phyloP scores from a whole-genome alignment of 2,888 invertebrate genomes.

The Quadroppia sp. region DNA sequence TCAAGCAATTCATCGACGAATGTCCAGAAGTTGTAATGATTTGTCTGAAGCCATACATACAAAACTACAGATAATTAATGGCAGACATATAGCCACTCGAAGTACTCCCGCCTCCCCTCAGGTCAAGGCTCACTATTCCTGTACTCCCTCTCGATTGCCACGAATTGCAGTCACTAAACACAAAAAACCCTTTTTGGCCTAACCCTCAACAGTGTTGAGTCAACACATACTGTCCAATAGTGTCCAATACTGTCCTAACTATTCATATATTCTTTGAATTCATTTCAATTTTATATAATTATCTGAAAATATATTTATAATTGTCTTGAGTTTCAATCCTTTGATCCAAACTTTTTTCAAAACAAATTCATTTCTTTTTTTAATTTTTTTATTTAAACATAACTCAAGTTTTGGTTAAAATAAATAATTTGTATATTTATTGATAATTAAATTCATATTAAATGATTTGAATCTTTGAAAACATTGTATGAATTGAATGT shows the following conservation, averaged over 20 bases:
- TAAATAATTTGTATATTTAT: conserved; percentile 8
- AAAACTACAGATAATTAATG: not conserved
- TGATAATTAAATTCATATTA: not conserved
- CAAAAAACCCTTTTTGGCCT: conserved; percentile 7
- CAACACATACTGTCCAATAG: no score
- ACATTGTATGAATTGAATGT: no score
- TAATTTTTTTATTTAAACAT: no score
- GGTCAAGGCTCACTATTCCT: not conserved
- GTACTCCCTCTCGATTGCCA: conserved; percentile 11
- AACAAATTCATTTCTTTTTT: no score
- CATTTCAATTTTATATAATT: no score
- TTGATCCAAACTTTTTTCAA: no score
- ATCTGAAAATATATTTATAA: no score
- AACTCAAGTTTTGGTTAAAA: no score
- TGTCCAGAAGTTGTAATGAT: conserved; percentile 24
- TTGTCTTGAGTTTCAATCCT: no score
- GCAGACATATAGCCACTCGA: not conserved
- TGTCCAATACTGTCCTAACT: no score
- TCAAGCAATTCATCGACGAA: not conserved
- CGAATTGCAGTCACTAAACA: not conserved
- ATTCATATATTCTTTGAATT: no score
- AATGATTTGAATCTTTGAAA: no score
- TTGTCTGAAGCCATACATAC: conserved; percentile 6
- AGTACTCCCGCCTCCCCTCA: conserved; percentile 25
- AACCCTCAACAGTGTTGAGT: not conserved